Conservation (phyloP, 2,797 vertebrate genomes). For the Sebastes steindachneri region DNA sequence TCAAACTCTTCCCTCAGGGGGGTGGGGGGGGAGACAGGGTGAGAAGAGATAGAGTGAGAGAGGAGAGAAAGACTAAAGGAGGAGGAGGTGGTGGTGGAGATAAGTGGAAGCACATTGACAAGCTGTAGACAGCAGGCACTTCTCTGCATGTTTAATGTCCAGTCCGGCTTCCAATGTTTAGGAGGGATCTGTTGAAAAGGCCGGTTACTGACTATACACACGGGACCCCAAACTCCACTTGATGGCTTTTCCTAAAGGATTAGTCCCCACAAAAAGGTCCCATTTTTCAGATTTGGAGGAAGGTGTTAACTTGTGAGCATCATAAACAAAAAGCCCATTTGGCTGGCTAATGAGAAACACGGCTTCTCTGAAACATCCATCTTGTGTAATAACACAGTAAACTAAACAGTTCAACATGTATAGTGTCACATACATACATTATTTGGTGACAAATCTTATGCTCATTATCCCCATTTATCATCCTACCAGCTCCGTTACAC, state of each 20-base stretch:
- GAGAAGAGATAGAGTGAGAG: slow-evolving; percentile 48
- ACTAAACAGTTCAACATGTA: not conserved
- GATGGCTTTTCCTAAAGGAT: slow-evolving; percentile 17
- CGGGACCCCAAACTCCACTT: slow-evolving; percentile 12
- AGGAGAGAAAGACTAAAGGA: slow-evolving; percentile 33
- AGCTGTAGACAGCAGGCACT: slow-evolving; percentile 63
- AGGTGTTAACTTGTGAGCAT: slow-evolving; percentile 45
- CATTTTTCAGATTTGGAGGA: slow-evolving; percentile 24
- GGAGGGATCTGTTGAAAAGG: slow-evolving; percentile 51
- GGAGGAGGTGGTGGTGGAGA: slow-evolving; percentile 16
- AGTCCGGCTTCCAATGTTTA: slow-evolving; percentile 23
- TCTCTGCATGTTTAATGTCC: slow-evolving; percentile 42
- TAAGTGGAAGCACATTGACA: slow-evolving; percentile 77
- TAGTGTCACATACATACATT: not conserved
- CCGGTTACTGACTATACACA: slow-evolving; percentile 16
- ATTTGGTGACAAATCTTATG: not conserved
- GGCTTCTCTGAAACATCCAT: not conserved
- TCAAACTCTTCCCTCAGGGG: slow-evolving; percentile 62
- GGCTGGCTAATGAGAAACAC: not conserved
- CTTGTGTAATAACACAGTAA: not conserved
- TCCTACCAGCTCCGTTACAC: slow-evolving; percentile 3
- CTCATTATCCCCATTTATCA: not conserved
- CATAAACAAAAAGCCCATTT: slow-evolving; percentile 28
- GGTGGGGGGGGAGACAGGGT: not conserved
- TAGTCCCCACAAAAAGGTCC: slow-evolving; percentile 5